Conservation (phyloP, 37 sponge, comb jelly and placozoan species). For the Tethya wilhelma region DNA sequence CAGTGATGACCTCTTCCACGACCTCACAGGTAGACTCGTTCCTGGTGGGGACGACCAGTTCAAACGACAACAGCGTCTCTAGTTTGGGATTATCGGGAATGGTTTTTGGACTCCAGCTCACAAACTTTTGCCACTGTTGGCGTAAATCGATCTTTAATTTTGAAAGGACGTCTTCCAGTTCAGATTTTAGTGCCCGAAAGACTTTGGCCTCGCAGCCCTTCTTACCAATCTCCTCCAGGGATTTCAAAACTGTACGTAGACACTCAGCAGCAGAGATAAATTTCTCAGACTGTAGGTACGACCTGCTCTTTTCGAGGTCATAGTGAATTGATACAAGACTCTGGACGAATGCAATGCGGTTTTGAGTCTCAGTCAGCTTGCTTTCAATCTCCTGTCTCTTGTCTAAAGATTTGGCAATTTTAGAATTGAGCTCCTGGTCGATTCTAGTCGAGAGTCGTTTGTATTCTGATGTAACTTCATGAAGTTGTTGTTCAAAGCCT, state of each 20-base stretch:
- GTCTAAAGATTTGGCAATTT: constrained; percentile 22
- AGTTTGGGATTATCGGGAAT: neutral
- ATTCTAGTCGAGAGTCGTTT: constrained; percentile 24
- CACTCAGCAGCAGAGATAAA: constrained; percentile 21
- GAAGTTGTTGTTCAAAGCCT: constrained; percentile 17
- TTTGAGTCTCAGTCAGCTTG: constrained; percentile 26
- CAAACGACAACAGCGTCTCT: neutral
- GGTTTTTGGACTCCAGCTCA: constrained; percentile 45
- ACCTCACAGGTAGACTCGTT: neutral
- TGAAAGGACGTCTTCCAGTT: constrained; percentile 2
- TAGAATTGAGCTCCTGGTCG: constrained; percentile 34
- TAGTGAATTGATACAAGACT: constrained; percentile 27
- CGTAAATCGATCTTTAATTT: constrained; percentile 11
- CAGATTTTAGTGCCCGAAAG: constrained; percentile 42
- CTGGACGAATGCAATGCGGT: constrained; percentile 36
- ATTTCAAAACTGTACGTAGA: neutral
- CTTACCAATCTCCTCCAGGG: neutral
- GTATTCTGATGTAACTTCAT: constrained; percentile 41
- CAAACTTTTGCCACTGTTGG: constrained; percentile 53
- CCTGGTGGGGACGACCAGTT: constrained; percentile 1
- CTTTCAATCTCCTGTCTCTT: constrained; percentile 49
- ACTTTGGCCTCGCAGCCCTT: constrained; percentile 60
- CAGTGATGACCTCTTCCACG: constrained; percentile 27
- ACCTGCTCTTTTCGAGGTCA: constrained; percentile 3
- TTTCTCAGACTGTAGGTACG: constrained; percentile 11